Conservation (phyloP, 2,113 vertebrate genomes). For the Anoplopoma fimbria region DNA sequence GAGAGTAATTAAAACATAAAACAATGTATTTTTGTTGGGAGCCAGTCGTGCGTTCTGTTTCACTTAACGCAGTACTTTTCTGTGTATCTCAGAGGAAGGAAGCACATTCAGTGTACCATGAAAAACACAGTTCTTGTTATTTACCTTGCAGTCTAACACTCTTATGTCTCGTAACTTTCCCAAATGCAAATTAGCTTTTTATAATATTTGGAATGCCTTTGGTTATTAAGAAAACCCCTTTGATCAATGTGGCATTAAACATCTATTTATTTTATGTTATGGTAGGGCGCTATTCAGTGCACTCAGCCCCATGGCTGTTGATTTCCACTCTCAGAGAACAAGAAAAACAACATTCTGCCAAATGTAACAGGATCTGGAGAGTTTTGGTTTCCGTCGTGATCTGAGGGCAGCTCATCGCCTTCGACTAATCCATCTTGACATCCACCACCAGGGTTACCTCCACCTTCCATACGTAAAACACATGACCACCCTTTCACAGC, state of each 20-base stretch:
- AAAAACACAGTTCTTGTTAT: slow-evolving; percentile 49
- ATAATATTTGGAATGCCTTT: slow-evolving; percentile 17
- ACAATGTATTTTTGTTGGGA: slow-evolving; percentile 61
- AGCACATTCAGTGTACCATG: slow-evolving; percentile 8
- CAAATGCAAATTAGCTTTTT: slow-evolving; percentile 21
- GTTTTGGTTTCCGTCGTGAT: slow-evolving; percentile 51
- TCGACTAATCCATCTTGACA: slow-evolving; percentile 62
- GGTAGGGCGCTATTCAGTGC: not conserved
- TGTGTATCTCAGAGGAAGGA: slow-evolving; percentile 43
- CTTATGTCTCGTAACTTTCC: slow-evolving; percentile 7
- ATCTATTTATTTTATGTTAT: slow-evolving; percentile 23
- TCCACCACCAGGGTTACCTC: slow-evolving; percentile 62
- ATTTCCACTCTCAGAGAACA: slow-evolving; percentile 5
- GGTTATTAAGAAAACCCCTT: slow-evolving; percentile 6
- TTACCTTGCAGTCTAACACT: slow-evolving; percentile 26
- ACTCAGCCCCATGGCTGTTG: not conserved
- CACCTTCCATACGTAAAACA: slow-evolving; percentile 72
- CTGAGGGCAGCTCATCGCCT: slow-evolving; percentile 49
- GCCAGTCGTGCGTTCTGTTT: slow-evolving; percentile 50
- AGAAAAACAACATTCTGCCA: slow-evolving; percentile 36
- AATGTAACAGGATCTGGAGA: slow-evolving; percentile 31
- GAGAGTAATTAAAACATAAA: slow-evolving; percentile 67
- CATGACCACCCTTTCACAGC: slow-evolving; percentile 73
- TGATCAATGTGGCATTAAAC: slow-evolving; percentile 25
- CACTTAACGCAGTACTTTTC: slow-evolving; percentile 26